Conservation (phyloP, 2,113 vertebrate species). For the Rhinichthys klamathensis region DNA sequence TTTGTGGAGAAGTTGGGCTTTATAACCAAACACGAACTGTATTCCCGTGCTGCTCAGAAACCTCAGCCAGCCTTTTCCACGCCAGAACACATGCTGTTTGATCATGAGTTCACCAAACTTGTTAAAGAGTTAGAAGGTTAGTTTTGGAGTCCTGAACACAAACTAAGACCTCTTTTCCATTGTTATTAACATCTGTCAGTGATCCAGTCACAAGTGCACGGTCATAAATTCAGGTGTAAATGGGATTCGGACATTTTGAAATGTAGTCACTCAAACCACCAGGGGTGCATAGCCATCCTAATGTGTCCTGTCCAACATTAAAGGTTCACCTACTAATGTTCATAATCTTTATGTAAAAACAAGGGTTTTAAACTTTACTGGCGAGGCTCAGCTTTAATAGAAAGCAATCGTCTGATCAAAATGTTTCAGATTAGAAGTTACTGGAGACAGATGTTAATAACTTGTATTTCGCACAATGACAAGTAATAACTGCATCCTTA, state of each 20-base stretch:
- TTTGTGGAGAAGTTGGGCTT: conserved; percentile 96
- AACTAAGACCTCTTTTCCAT: not conserved
- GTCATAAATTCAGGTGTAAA: not conserved
- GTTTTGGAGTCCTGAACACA: conserved; percentile 44
- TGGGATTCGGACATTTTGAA: not conserved
- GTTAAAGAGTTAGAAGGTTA: conserved; percentile 97
- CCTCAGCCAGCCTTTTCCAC: conserved; percentile 91
- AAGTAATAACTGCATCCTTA: not conserved
- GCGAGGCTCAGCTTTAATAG: no score
- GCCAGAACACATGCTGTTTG: conserved; percentile 97
- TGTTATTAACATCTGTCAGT: not conserved
- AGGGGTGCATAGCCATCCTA: not conserved
- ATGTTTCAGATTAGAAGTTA: no score
- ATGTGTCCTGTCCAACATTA: not conserved
- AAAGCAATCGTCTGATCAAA: no score
- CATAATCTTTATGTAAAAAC: no score
- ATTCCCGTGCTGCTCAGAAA: conserved; percentile 94
- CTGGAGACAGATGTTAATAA: no score
- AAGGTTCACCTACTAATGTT: not conserved
- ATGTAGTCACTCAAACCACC: not conserved
- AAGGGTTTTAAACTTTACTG: no score
- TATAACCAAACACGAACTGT: conserved; percentile 95
- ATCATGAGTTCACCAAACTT: conserved; percentile 97
- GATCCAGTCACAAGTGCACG: not conserved
- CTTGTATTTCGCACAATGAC: not conserved